Base-by-base conservation (phyloP, 1,140 invertebrate species). In the Choristoneura fumiferana region DNA sequence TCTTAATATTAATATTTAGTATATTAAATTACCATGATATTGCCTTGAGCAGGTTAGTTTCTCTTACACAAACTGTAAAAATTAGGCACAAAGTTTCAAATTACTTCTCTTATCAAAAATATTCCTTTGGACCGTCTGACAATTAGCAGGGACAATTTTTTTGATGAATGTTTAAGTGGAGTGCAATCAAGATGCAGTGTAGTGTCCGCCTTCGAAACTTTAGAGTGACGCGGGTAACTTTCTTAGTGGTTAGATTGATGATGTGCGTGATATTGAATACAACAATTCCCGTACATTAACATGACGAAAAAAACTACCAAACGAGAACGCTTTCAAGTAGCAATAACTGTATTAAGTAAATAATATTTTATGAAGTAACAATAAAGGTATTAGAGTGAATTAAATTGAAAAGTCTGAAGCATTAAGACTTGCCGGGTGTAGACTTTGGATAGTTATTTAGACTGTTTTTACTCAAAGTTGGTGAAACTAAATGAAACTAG, bases 241-340 rank as follows among this genome's bases (percentile, higher is more conserved):
- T 66, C 62, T 78, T 85, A 87, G 84, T 73, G 68, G 75, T 81
- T 87, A 87, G 84, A 80, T 81, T 72, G 80, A 65, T 69, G 73
- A 70, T 57, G 57, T 66, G 69, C 59, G 69, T 71, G 69, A 66
- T 78, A 63, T 67, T 78, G 80, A 79, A 83, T 70, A 80, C 71
- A 84, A 81, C 70, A 77, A 70, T 69, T 53, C 15, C 33, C 15
- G 43, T 49, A 22, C 18, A 22, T n/a, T 29, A 29, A 33, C 22
- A 40, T 18, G n/a, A n/a, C n/a, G n/a, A n/a, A 29, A 33, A 29
- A n/a, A 12, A 3, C 22, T 29, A 29, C 22, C 22, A 29, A 49
- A 18, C 18, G 43, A 49, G 18, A 33, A 49, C 43, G 43, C 43
- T 29, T 49, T 29, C 22, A 29, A 29, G 22, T 49, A 13, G 43